Conservation (phyloP, 2,797 vertebrate genomes). For the Neomorphus geoffroyi region DNA sequence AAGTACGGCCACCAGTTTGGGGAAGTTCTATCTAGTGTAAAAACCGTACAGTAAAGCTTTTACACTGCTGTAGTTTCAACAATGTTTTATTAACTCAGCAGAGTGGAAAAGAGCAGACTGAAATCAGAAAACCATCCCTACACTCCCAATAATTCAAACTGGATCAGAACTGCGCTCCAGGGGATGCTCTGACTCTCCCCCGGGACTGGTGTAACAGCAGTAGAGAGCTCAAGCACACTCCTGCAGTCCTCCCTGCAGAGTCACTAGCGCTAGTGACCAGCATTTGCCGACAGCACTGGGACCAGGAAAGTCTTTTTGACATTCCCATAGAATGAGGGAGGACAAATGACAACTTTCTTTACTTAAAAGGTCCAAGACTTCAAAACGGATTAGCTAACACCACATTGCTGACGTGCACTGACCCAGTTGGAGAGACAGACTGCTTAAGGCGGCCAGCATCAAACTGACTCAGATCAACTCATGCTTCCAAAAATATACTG, state of each 20-base stretch:
- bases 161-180: neutral
- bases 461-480: constrained; percentile 60
- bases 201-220: neutral
- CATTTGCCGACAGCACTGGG: neutral
- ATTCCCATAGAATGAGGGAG: neutral
- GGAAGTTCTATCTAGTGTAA: neutral
- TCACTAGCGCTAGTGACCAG: neutral
- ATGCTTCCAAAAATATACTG: constrained; percentile 45
- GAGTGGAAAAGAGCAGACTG: neutral
- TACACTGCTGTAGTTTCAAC: neutral
- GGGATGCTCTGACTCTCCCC: neutral
- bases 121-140: constrained; percentile 2
- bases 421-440: constrained; percentile 59
- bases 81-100: neutral
- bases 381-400: constrained; percentile 38
- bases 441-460: constrained; percentile 61
- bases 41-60: neutral
- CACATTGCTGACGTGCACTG: constrained; percentile 15
- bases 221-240: neutral
- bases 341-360: constrained; percentile 28
- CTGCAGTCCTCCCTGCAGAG: neutral
- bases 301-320: neutral
- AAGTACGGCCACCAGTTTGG: neutral
- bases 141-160: neutral
- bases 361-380: constrained; percentile 41